Base-by-base conservation (phyloP, 2,797 vertebrate genomes). In the Tangara arthus region DNA sequence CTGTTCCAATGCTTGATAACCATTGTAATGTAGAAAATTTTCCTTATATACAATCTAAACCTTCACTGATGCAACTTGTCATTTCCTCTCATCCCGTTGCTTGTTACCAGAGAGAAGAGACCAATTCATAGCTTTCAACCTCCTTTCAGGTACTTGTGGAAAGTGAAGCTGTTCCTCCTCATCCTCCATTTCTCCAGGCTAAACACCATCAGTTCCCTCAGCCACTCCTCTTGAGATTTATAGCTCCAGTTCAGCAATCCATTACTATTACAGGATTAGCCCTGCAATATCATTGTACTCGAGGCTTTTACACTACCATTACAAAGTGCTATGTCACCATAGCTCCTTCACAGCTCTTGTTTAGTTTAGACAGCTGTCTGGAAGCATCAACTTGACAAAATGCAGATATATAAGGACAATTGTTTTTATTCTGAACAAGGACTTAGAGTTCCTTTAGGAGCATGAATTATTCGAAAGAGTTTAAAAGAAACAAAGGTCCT, bases 401-500 rank as follows among this genome's bases (percentile, higher is more conserved):
- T 35, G 32, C 39, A 77, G 64, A 47, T 95, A 89, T 92, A 66
- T 83, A 64, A 93, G 39, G 69, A 76, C 49, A 52, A 71, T 63
- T 93, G 53, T 60, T 78, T 71, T 95, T 89, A 83, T 95, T 96
- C 44, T 60, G 72, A 85, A 35, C 3, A 81, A 78, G 32, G 42
- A 76, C 46, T 75, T 37, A 32, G 72, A 78, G 53, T 89, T 69
- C 28, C 42, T 83, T 93, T 96, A 87, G 2, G 4, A 78, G 11
- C 20, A 91, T 96, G 57, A 93, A 96, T 96, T 96, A 97, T 97
- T 97, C 93, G 96, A 61, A 52, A 94, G 11, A 4, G 6, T 86
- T 75, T 90, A 90, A 96, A 96, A 95, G 70, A 87, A 68, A 28
- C 20, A 89, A 70, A 68, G 12, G 18, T 35, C 56, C 53, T 94